Evolutionary conservation across 2,797 vertebrate species (phyloP).

Genomic region (Anomalospiza imberbis): DNA sequence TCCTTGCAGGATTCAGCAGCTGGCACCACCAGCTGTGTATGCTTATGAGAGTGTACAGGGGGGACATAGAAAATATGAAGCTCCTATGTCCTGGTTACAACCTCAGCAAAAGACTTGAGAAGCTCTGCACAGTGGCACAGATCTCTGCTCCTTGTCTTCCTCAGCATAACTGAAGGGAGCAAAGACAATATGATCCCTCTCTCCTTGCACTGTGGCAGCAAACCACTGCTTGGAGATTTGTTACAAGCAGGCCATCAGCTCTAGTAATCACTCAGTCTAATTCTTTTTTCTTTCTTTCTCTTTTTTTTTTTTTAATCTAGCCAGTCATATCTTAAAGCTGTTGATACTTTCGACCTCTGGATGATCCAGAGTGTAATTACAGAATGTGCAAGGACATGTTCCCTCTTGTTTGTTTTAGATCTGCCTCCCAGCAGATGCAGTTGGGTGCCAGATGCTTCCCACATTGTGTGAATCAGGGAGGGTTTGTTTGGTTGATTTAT

Average conservation of each 20-base stretch:
- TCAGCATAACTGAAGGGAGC: neutral
- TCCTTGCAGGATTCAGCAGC: neutral
- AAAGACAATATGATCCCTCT: neutral
- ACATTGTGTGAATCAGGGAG: neutral
- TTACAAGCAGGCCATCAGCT: neutral
- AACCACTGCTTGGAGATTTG: neutral
- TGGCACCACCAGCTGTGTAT: neutral
- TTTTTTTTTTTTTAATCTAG: neutral
- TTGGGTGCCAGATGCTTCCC: neutral
- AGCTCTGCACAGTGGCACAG: neutral
- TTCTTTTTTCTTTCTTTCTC: neutral
- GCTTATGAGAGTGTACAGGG: neutral
- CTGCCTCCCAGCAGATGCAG: neutral
- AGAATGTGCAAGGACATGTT: neutral
- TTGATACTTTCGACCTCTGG: neutral
- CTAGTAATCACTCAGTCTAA: neutral
- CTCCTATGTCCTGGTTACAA: neutral
- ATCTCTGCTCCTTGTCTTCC: rapidly evolving
- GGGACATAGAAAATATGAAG: neutral
- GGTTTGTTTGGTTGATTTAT: neutral
- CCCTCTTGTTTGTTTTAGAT: neutral
- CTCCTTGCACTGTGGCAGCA: neutral
- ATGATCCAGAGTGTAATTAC: neutral
- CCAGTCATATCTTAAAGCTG: neutral
- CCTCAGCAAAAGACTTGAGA: neutral